Conservation (phyloP, 1,140 invertebrate species). For the Leptopilina clavipes region DNA sequence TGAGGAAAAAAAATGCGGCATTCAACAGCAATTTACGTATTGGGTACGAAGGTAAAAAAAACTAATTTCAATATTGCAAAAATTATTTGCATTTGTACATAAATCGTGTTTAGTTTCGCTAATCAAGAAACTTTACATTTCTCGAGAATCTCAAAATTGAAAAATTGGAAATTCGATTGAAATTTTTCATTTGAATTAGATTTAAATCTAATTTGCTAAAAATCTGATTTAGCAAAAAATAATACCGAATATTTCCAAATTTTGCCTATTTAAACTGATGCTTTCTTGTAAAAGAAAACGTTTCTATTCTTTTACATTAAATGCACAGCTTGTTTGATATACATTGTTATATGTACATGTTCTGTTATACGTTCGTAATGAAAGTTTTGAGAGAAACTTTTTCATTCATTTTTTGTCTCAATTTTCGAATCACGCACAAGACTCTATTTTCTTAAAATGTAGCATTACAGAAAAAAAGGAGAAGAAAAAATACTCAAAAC, state of each 20-base stretch:
- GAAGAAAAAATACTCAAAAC: not conserved
- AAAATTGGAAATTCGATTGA: not conserved
- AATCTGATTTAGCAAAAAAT: not conserved
- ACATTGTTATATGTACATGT: not conserved
- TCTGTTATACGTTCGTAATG: not conserved
- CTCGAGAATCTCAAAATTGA: not conserved
- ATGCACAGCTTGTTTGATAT: constrained; percentile 1
- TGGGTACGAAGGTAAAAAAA: constrained; percentile 60
- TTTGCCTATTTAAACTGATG: not conserved
- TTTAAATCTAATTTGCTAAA: not conserved
- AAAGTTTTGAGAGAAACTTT: not conserved
- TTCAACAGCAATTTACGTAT: constrained; percentile 41
- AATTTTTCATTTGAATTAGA: not conserved
- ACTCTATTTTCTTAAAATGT: constrained; percentile 8
- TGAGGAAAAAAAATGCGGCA: not conserved
- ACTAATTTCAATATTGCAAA: constrained; percentile 17
- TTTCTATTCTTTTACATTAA: constrained; percentile 7
- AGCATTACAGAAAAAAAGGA: not conserved
- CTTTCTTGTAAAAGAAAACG: constrained; percentile 11
- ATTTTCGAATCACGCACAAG: constrained; percentile 28
- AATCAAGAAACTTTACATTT: constrained; percentile 15
- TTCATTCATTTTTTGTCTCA: not conserved
- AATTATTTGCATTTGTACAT: constrained; percentile 14
- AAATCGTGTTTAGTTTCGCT: constrained; percentile 4
- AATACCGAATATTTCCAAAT: too few relatives aligned